phyloP scores from a whole-genome alignment of 2,888 invertebrate genomes.

The Erebia aethiops region DNA sequence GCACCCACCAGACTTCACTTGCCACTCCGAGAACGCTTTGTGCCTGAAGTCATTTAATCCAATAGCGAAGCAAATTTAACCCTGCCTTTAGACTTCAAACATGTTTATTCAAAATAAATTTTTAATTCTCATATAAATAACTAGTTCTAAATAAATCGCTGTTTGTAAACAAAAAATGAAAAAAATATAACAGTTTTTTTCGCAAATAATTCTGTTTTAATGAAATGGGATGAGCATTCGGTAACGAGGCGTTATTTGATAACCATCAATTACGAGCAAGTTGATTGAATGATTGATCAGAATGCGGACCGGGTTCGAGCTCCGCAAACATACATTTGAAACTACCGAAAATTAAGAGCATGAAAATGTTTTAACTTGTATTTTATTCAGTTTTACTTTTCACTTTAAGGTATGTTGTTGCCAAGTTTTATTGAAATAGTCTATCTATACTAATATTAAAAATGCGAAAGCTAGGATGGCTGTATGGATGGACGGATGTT shows the following conservation, averaged over 20 bases:
- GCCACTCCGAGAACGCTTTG: too few species aligned
- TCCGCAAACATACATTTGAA: conserved; percentile 4
- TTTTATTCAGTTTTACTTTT: background rate
- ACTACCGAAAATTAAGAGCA: background rate
- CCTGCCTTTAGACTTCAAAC: too few species aligned
- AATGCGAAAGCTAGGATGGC: too few species aligned
- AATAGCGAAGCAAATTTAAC: too few species aligned
- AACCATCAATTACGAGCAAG: conserved; percentile 63
- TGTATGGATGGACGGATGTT: too few species aligned
- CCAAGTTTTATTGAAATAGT: background rate
- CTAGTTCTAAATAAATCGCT: too few species aligned
- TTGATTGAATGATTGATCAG: conserved; percentile 64
- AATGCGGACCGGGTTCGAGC: conserved; percentile 20
- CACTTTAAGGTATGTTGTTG: background rate
- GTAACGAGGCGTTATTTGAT: conserved; percentile 65
- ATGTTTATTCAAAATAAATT: too few species aligned
- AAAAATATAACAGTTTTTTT: background rate
- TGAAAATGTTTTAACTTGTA: background rate
- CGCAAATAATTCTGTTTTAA: background rate
- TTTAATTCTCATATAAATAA: too few species aligned
- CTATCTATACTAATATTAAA: too few species aligned
- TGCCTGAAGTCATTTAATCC: too few species aligned
- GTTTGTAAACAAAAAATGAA: too few species aligned
- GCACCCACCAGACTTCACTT: too few species aligned
- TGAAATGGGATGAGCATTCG: conserved; percentile 46